These are phyloP conservation scores for Poecilia velifera DNA, from an alignment of 2,797 vertebrate genomes.

Conservation along the genomic window DNA sequence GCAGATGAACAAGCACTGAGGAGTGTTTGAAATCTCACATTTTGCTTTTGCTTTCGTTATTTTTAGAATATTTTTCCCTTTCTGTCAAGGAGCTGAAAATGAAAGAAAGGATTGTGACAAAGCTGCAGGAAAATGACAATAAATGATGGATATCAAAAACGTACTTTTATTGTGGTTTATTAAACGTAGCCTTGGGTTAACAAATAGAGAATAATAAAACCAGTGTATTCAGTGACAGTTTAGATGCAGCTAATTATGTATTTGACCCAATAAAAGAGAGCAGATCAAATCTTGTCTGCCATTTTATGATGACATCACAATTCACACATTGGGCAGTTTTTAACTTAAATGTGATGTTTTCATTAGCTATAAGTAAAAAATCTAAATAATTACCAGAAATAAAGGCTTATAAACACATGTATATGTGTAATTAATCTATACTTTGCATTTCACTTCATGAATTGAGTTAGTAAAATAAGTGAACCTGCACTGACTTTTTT, in stretches of 20 bases:
- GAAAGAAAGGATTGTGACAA: not conserved
- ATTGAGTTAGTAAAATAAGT: not conserved
- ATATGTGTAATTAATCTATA: not conserved
- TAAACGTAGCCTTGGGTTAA: not conserved
- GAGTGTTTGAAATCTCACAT: slow-evolving; percentile 20
- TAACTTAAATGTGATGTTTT: not conserved
- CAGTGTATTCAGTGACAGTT: not conserved
- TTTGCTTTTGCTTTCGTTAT: slow-evolving; percentile 1
- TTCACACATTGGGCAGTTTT: not conserved
- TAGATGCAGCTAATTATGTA: not conserved
- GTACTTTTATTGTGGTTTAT: not conserved
- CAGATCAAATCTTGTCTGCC: not conserved
- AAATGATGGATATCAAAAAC: not conserved
- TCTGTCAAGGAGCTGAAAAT: not conserved
- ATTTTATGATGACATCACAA: not conserved
- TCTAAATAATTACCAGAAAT: not conserved
- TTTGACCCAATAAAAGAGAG: not conserved
- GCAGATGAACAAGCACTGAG: slow-evolving; percentile 11
- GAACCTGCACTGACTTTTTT: not conserved
- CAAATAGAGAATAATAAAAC: not conserved
- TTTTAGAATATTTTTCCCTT: not conserved
- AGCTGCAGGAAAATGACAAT: not conserved
- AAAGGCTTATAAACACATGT: not conserved
- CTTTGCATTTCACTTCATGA: not conserved
- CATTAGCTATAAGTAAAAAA: not conserved